Base-by-base conservation (phyloP, 2,888 invertebrate genomes). In the Caenorhabditis panamensis region DNA sequence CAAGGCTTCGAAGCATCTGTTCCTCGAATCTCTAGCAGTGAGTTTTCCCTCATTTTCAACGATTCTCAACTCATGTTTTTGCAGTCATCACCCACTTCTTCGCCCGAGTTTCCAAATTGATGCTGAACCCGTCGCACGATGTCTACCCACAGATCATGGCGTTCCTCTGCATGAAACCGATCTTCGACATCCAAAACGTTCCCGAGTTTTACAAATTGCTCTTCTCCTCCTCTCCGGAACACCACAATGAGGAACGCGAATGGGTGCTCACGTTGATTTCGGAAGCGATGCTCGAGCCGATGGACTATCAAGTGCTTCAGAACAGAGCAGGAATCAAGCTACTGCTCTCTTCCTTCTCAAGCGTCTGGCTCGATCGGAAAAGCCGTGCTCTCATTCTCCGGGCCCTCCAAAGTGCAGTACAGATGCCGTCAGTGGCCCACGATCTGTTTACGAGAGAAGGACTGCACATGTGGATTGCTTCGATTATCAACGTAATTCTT, bases 201-300 rank as follows among this genome's bases (percentile, higher is more conserved):
- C 96, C 96, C 0, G 96, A 96, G 91, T 94, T 96, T 89, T 94
- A 95, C 79, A 94, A 94, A 64, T 93, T 96, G 44, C 94, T 96
- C 89, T 94, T 95, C 90, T 95, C 95, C 81, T 93, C 94, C 11
- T 94, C 95, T 71, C 93, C 95, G 18, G 90, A 92, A 88, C 91
- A 92, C 91, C 91, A 89, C 84, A 93, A 93, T 22, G 93, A 93
- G 0, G 94, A 95, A 87, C 93, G 95, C 54, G 92, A 93, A 28
- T 97, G 96, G 94, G 94, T 96, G 41, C 92, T 96, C 11, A 93
- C 94, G 86, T 92, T 95, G 9, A 93, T 96, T 37, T 92, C 93
- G 18, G 94, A 95, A 86, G 96, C 96, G 1, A 93, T 95, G 47
- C 94, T 94, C 89, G 94, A 94, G 0, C 93, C 94, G 87, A 92